Evolutionary conservation across 2,113 vertebrate species (phyloP), one percentile per base, ranked within the genome.

Genomic region (Atlantisia rogersi): DNA sequence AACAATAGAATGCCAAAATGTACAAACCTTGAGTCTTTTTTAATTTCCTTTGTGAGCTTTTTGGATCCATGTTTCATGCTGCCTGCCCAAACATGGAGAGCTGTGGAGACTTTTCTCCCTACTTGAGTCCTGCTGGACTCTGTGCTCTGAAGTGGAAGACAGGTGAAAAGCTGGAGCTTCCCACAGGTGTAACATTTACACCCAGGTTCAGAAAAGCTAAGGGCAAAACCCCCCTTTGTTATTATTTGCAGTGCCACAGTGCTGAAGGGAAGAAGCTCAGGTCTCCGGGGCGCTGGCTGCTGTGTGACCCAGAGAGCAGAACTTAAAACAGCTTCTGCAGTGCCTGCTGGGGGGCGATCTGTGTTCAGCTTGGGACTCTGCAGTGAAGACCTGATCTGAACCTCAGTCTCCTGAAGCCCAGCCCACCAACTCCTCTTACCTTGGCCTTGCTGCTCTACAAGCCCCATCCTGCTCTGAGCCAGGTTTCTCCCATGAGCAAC

Each of bases 331-430:
- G 42, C 6, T 56, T 87, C 28, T 90, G 28, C n/a, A 39, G 31
- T 21, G 42, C 14, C 22, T 28, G 50, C 0, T 0, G 16, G 39
- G 7, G 4, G 63, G 21, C 3, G 16, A 52, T 56, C 37, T 17
- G 12, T 64, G 24, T 48, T 65, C 64, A 70, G n/a, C 70, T 16
- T 26, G 31, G 37, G 44, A n/a, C 28, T 85, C 67, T 81, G 26
- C 25, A 40, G 46, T 9, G 55, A 42, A 42, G 59, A 19, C 84
- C 48, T 69, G n/a, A 63, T 31, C 31, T 4, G 77, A 17, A 20
- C 31, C 64, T 86, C 46, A 40, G 19, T 10, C 25, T 60, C n/a
- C 21, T 37, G 59, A 55, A 40, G 25, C 28, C 53, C 11, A 56
- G 31, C 32, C 32, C 18, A 6, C 8, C 25, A 78, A 50, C 56